A percentile compares a stretch with the other conserved stretches of the same genome.
Conservation (phyloP, 2,113 vertebrate species). For the Thunnus thynnus region DNA sequence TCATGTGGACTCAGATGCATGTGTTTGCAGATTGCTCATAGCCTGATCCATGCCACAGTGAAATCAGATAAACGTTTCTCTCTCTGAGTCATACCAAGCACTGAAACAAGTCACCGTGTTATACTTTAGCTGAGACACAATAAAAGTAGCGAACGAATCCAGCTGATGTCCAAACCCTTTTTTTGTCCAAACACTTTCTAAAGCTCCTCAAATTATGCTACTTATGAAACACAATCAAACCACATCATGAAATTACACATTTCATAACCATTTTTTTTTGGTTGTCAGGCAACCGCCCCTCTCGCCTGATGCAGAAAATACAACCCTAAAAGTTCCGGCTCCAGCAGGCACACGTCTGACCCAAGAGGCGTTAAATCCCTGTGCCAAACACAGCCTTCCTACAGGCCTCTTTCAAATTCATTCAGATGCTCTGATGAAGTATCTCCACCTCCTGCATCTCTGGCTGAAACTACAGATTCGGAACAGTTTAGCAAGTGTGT, state of each 20-base stretch:
- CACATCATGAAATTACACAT: not conserved
- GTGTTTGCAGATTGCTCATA: conserved; percentile 58
- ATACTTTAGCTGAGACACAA: conserved; percentile 11
- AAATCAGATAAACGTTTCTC: conserved; percentile 58
- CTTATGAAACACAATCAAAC: not conserved
- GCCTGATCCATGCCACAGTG: conserved; percentile 44
- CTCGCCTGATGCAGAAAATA: conserved; percentile 14
- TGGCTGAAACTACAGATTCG: conserved; percentile 30
- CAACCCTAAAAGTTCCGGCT: conserved; percentile 21
- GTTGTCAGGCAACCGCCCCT: conserved; percentile 3
- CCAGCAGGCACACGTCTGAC: not conserved
- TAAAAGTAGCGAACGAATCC: conserved; percentile 3
- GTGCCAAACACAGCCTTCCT: conserved; percentile 7
- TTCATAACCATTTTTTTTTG: not conserved
- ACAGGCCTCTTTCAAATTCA: conserved; percentile 19
- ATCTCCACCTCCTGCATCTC: conserved; percentile 31
- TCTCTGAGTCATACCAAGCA: conserved; percentile 29
- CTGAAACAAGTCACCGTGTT: conserved; percentile 38
- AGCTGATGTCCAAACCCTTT: conserved; percentile 9
- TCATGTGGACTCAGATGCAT: conserved; percentile 51
- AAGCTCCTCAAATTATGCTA: not conserved
- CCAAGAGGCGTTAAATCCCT: not conserved
- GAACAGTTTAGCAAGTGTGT: not conserved
- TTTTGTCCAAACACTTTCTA: conserved; percentile 1
- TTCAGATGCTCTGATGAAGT: conserved; percentile 35